phyloP scores from a whole-genome alignment of 2,113 vertebrate species.

The Varanus salvator region DNA sequence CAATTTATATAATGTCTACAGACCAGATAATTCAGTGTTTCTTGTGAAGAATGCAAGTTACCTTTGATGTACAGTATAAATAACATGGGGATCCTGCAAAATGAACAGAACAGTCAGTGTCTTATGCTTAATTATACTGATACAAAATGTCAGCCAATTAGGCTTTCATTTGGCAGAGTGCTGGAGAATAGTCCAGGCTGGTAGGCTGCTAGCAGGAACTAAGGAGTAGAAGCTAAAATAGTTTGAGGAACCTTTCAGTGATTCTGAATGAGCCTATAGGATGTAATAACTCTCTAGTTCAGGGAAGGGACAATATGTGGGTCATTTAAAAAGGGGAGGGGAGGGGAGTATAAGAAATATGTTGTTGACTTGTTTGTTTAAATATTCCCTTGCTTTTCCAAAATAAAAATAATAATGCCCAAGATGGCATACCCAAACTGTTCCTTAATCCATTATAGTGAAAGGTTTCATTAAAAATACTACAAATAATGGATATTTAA shows the following conservation, averaged over 20 bases:
- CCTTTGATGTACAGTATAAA: not conserved
- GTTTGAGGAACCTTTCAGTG: not conserved
- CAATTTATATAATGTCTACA: no score
- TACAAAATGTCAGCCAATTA: not conserved
- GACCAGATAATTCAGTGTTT: no score
- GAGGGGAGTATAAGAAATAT: not conserved
- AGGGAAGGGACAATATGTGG: not conserved
- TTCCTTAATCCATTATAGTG: not conserved
- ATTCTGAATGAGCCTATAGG: not conserved
- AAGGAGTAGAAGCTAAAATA: not conserved
- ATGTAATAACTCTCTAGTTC: not conserved
- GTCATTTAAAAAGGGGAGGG: not conserved
- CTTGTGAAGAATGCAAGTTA: no score
- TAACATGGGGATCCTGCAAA: not conserved
- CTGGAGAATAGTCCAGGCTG: not conserved
- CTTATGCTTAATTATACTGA: not conserved
- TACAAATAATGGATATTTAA: not conserved
- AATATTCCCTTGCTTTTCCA: not conserved
- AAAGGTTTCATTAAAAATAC: not conserved
- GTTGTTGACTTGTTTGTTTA: not conserved
- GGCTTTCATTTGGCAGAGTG: not conserved
- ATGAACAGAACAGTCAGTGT: not conserved
- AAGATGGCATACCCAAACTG: not conserved
- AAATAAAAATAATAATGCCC: not conserved
- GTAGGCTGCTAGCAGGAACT: not conserved